Evolutionary conservation across 2,113 vertebrate genomes (phyloP), one percentile per base, ranked within the genome.

Genomic region (Mesitornis unicolor): DNA sequence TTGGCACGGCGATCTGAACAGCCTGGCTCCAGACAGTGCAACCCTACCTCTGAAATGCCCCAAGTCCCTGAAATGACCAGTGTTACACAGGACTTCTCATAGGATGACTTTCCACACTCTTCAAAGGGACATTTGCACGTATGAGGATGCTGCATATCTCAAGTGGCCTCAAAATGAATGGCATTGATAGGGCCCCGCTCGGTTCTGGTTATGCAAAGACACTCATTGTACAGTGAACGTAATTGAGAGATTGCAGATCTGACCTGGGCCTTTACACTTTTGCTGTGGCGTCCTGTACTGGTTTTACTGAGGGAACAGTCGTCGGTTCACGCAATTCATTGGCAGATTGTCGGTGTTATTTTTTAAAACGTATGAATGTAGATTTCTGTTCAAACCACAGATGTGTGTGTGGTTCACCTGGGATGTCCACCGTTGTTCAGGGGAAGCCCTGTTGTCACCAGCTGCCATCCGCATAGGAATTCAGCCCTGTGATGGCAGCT

Each of bases 361-460:
- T 94, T 91, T 82, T 31, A 1, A 48, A 87, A 73, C 21, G 25
- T 86, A 26, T 59, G 61, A 73, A 45, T 6, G 4, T 67, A 82
- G 63, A 48, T 97, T 87, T 97, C 31, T 87, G 90, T 82, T 88
- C 40, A 71, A 78, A n/a, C 64, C 63, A 59, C 59, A 53, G 15
- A 63, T 21, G 3, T 36, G 29, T 63, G 40, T 45, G 29, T 26
- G 48, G 61, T 80, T 82, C 38, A 48, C 42, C 26, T 81, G 36
- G 36, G 68, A 35, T 65, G 47, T 51, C 63, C 51, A 19, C 54
- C 78, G 50, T 60, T 71, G 40, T 56, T 50, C 29, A 75, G 71
- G 77, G 33, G 61, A 91, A 94, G 26, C 54, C 65, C 59, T 70
- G 35, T 24, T 29, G 77, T 74, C 91, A 71, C 61, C 79, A 77